Conservation (phyloP, 2,888 invertebrate species). For the Aphodius granarius region DNA sequence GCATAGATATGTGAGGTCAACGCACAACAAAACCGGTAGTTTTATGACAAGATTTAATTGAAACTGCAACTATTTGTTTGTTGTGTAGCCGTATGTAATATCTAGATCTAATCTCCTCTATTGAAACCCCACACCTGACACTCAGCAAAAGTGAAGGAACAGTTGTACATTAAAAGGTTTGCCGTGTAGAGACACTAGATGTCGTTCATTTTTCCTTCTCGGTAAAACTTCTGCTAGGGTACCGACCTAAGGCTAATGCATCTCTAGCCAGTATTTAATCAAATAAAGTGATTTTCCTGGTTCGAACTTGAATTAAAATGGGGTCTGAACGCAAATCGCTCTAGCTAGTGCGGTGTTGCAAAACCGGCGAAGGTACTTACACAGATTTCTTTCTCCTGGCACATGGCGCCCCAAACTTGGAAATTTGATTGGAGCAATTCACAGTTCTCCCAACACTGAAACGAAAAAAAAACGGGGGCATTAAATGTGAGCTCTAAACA, state of each 20-base stretch:
- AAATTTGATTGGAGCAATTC: slow-evolving; percentile 73
- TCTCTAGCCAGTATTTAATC: slow-evolving; percentile 26
- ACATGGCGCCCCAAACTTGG: slow-evolving; percentile 72
- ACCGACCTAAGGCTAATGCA: not conserved
- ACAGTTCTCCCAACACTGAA: slow-evolving; percentile 77
- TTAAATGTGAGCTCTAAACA: not conserved
- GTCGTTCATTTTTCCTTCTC: slow-evolving; percentile 18
- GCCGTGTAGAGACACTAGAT: slow-evolving; percentile 26
- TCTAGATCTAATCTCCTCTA: too few relatives aligned
- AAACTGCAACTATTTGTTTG: not conserved
- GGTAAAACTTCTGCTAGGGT: not conserved
- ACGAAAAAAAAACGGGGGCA: slow-evolving; percentile 51
- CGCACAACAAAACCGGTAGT: not conserved
- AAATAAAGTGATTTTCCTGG: slow-evolving; percentile 32
- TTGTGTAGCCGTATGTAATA: too few relatives aligned
- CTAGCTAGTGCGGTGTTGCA: not conserved
- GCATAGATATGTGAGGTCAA: not conserved
- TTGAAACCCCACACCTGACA: too few relatives aligned
- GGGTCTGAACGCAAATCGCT: not conserved
- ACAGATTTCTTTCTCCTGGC: slow-evolving; percentile 71
- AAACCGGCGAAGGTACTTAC: slow-evolving; percentile 58
- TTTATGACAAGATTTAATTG: not conserved
- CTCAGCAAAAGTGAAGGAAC: slow-evolving; percentile 27
- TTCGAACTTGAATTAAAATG: slow-evolving; percentile 13
- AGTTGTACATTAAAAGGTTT: slow-evolving; percentile 33